A percentile compares a stretch with the other conserved stretches of the same genome.
phyloP scores from a whole-genome alignment of 2,888 invertebrate genomes.

The Blera fallax region DNA sequence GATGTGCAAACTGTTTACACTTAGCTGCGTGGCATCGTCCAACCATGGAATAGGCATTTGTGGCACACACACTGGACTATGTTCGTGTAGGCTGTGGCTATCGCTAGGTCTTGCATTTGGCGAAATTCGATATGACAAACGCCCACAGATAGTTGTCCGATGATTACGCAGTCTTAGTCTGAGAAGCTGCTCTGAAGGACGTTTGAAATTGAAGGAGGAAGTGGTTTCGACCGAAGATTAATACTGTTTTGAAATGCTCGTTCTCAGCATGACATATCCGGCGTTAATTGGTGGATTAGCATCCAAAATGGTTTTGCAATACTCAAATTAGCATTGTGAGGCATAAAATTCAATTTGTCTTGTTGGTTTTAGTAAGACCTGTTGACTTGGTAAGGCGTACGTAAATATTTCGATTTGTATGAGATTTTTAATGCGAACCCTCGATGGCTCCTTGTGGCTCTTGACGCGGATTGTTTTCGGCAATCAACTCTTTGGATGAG shows the following conservation, averaged over 20 bases:
- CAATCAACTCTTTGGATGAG: no score
- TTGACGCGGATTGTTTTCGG: background rate
- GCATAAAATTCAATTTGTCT: background rate
- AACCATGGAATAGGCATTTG: background rate
- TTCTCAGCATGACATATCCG: slow-evolving; percentile 19
- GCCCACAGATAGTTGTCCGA: background rate
- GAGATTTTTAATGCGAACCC: background rate
- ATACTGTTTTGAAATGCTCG: slow-evolving; percentile 22
- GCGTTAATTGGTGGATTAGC: slow-evolving; percentile 25
- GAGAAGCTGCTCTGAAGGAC: slow-evolving; percentile 33
- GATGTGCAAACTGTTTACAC: slow-evolving; percentile 7
- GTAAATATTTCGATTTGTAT: background rate
- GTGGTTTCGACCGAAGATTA: background rate
- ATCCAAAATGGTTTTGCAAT: background rate
- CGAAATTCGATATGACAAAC: slow-evolving; percentile 22
- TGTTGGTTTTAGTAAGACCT: background rate
- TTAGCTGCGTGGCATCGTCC: slow-evolving; percentile 29
- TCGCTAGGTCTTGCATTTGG: slow-evolving; percentile 5
- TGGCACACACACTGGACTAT: background rate
- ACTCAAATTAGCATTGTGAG: background rate
- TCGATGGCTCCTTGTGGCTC: background rate
- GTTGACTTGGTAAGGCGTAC: background rate
- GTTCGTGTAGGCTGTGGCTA: background rate
- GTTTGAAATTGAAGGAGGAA: slow-evolving; percentile 24
- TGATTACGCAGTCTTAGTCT: slow-evolving; percentile 14